These are phyloP conservation scores for Buphagus erythrorhynchus DNA, from an alignment of 2,797 vertebrate genomes.

Conservation along the genomic window DNA sequence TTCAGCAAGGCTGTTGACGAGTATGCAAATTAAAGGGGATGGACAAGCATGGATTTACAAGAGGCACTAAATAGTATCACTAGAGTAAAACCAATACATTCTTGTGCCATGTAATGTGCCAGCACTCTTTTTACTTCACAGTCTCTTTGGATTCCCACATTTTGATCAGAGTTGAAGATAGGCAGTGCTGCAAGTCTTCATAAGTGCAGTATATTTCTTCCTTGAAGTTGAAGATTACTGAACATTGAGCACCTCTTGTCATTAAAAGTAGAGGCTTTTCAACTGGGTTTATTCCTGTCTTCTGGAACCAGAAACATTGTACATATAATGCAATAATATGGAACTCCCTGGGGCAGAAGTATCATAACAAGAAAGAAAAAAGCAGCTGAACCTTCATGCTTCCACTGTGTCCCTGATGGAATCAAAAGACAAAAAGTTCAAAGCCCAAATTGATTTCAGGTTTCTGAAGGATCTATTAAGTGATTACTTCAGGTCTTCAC, in stretches of 20 bases:
- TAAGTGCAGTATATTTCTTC: not conserved
- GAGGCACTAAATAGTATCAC: not conserved
- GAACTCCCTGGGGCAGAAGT: not conserved
- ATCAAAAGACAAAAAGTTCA: not conserved
- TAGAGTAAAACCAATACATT: not conserved
- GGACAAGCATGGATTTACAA: not conserved
- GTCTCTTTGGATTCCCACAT: not conserved
- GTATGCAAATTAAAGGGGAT: not conserved
- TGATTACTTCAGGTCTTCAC: not conserved
- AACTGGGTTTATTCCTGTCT: not conserved
- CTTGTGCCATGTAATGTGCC: not conserved
- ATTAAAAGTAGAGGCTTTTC: not conserved
- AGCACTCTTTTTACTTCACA: not conserved
- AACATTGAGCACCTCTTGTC: not conserved
- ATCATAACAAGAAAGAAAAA: not conserved
- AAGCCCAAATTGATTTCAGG: not conserved
- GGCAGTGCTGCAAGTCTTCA: not conserved
- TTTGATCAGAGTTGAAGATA: not conserved
- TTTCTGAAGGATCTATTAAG: not conserved
- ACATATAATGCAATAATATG: not conserved
- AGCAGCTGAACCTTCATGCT: not conserved
- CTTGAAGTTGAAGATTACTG: not conserved
- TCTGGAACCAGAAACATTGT: not conserved
- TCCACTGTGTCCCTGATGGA: not conserved
- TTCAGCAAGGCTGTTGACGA: not conserved